Base-by-base conservation (phyloP, 1,140 invertebrate species). In the Neuroterus valhalla region DNA sequence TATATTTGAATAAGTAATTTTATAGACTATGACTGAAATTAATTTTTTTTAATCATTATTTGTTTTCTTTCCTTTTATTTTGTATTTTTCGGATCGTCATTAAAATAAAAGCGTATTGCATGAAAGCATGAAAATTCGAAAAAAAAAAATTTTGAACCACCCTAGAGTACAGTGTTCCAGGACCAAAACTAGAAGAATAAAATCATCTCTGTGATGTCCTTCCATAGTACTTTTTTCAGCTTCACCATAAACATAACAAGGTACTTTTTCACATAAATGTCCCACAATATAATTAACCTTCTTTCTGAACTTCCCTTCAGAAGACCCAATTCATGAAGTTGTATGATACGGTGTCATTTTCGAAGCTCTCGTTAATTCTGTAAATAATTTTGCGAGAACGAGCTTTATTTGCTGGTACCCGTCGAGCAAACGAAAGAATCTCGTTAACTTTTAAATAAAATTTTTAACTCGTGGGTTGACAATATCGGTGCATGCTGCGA, bases 371-470 rank as follows among this genome's bases (percentile, higher is more conserved):
- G 21, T 62, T 62, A 62, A 26, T 62, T 31, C 8, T 26, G 55
- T 15, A 62, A 6, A 62, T 38, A 3, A 62, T 62, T 62, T 55
- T 62, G 23, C 6, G 19, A 2, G 19, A 55, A 55, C 50, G 50
- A 23, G 50, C 50, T 55, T 23, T 55, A 55, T 55, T 55, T 55
- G 19, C 50, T 10, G 11, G 17, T 1, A 52, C 50, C 11, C 14
- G 5, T 19, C 1, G 6, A 3, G 8, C 21, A 55, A 55, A 55
- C 50, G 50, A 55, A 21, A 6, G 21, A 23, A 23, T 55, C 19
- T 55, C 21, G 50, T 55, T 55, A 55, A 55, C 50, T 55, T 55
- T 23, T 55, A 12, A 23, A 55, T 23, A 23, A 55, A 55, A 23
- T 55, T 55, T 23, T 23, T 11, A 55, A 17, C 17, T 23, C 50